phyloP scores from a whole-genome alignment of 35 echinoderm and acorn worm species.

The Amphiura filiformis region DNA sequence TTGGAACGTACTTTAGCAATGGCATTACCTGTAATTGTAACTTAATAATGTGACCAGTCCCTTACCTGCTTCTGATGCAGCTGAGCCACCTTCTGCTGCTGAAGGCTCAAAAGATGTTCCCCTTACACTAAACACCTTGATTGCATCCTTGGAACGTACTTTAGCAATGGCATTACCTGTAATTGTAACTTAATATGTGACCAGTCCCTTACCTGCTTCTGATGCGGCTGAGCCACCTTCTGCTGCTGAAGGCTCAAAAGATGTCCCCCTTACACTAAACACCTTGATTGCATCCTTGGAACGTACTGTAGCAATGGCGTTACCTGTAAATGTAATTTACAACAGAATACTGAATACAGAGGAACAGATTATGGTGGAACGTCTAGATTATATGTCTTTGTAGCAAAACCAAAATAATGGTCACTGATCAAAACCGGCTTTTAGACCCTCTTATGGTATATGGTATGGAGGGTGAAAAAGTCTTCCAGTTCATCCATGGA shows the following conservation, averaged over 20 bases:
- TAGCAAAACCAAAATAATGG: neutral
- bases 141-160: too few relatives aligned
- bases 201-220: constrained; percentile 63
- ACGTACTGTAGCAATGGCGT: constrained; percentile 80
- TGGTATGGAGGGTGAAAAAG: neutral
- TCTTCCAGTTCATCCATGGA: too few relatives aligned
- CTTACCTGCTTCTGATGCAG: too few relatives aligned
- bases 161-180: too few relatives aligned
- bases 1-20: too few relatives aligned
- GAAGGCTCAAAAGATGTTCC: too few relatives aligned
- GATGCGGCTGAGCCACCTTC: constrained; percentile 56
- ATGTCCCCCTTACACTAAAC: constrained; percentile 81
- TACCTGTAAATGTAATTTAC: constrained; percentile 63
- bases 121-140: too few relatives aligned
- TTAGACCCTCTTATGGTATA: neutral
- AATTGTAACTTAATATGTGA: too few relatives aligned
- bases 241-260: constrained; percentile 68
- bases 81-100: too few relatives aligned
- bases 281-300: constrained; percentile 86
- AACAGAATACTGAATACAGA: neutral
- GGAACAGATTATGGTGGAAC: neutral
- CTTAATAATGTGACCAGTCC: too few relatives aligned
- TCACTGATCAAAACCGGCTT: neutral
- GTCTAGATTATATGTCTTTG: neutral
- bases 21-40: too few relatives aligned